A percentile compares a stretch with the other conserved stretches of the same genome.
Conservation (phyloP, 2,888 invertebrate species). For the Meandrusa payeni region DNA sequence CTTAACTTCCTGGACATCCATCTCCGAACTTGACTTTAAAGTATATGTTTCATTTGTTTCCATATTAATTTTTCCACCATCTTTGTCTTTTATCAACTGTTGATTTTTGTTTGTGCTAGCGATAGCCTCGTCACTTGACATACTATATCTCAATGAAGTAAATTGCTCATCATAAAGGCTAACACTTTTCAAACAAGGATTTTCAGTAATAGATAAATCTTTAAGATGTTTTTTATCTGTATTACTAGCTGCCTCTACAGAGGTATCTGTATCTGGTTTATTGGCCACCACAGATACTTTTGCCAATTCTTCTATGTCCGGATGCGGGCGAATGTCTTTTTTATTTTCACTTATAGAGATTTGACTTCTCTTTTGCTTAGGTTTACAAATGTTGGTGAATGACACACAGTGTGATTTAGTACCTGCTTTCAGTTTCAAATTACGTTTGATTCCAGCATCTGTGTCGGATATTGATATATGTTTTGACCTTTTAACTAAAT, state of each 20-base stretch:
- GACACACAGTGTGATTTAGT: too few relatives aligned
- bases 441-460: conserved; percentile 1
- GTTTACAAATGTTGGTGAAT: too few relatives aligned
- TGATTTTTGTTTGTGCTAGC: conserved; percentile 14
- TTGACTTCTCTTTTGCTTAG: conserved; percentile 1
- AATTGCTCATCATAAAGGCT: conserved; percentile 58
- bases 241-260: not conserved
- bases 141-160: conserved; percentile 40
- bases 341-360: not conserved
- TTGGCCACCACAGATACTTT: not conserved
- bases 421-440: not conserved
- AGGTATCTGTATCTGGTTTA: not conserved
- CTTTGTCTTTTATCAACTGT: conserved; percentile 23
- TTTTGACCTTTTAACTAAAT: conserved; percentile 2
- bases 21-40: conserved; percentile 49
- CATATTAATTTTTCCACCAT: conserved; percentile 8
- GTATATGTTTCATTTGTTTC: conserved; percentile 37
- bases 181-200: conserved; percentile 60
- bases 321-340: not conserved
- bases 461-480: conserved; percentile 13
- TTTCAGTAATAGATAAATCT: too few relatives aligned
- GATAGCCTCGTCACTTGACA: conserved; percentile 42
- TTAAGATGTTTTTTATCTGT: not conserved
- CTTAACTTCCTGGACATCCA: conserved; percentile 32
- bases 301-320: not conserved